These are phyloP conservation scores for Cinclus cinclus DNA, from an alignment of 2,113 vertebrate genomes.

Conservation along the genomic window DNA sequence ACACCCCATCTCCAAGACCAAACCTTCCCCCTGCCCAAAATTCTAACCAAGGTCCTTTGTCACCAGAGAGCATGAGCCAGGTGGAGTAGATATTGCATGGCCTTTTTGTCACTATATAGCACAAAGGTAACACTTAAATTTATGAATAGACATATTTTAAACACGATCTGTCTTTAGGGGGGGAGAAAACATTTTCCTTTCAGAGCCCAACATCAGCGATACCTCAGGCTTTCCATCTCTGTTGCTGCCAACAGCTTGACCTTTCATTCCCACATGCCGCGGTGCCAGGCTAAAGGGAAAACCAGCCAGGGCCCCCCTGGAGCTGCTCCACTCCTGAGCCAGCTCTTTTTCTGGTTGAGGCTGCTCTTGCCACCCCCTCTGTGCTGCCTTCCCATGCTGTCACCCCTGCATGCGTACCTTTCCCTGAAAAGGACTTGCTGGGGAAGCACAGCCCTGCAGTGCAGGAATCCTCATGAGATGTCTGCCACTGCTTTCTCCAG, in stretches of 20 bases:
- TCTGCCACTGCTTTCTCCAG: neutral
- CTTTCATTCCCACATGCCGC: neutral
- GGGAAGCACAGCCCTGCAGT: neutral
- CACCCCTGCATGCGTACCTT: neutral
- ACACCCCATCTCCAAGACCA: neutral
- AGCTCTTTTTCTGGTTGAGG: neutral
- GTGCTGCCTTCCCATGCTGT: neutral
- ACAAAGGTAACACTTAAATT: neutral
- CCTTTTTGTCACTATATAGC: neutral
- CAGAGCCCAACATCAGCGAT: neutral
- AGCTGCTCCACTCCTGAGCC: neutral
- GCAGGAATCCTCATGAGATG: neutral
- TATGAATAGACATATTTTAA: neutral
- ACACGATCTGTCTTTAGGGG: neutral
- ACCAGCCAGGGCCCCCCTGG: neutral
- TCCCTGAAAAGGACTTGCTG: neutral
- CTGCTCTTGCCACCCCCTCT: rapidly evolving
- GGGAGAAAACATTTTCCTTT: neutral
- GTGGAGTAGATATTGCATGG: neutral
- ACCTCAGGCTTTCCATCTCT: neutral
- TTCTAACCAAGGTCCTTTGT: neutral
- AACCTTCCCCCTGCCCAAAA: neutral
- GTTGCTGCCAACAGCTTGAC: neutral
- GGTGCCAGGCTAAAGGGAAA: neutral
- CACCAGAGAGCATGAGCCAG: neutral